Evolutionary conservation across 2,888 invertebrate species (phyloP).

Genomic region (Schrankia costaestrigalis): DNA sequence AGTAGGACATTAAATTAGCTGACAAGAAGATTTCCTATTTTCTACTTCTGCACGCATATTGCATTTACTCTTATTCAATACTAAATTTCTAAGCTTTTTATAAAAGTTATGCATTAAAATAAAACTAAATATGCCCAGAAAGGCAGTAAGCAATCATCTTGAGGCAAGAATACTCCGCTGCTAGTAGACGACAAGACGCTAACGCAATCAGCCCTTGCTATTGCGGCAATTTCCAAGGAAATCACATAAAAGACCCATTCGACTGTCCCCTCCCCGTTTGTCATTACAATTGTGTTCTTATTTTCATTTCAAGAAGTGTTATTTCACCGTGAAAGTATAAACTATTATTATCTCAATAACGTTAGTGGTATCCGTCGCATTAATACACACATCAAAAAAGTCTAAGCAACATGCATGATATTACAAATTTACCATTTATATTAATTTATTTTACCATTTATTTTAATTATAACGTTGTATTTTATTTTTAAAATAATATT

Average conservation of each 20-base stretch:
- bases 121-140: conserved; percentile 33
- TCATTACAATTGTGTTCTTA: conserved; percentile 45
- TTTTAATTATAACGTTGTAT: too few relatives aligned
- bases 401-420: too few relatives aligned
- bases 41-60: too few relatives aligned
- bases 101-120: conserved; percentile 19
- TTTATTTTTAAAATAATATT: too few relatives aligned
- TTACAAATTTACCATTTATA: too few relatives aligned
- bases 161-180: conserved; percentile 35
- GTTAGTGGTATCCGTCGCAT: neutral
- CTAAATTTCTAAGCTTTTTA: conserved; percentile 1
- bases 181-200: conserved; percentile 41
- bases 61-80: too few relatives aligned
- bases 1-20: too few relatives aligned
- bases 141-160: conserved; percentile 39
- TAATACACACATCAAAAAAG: too few relatives aligned
- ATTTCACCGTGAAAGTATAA: conserved; percentile 1
- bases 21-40: too few relatives aligned
- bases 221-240: conserved; percentile 55
- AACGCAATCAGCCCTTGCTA: conserved; percentile 53
- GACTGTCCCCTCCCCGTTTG: conserved; percentile 31
- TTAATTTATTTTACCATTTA: too few relatives aligned
- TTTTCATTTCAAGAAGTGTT: conserved; percentile 38
- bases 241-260: conserved; percentile 51
- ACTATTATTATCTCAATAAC: conserved; percentile 1